Evolutionary conservation across 2,888 invertebrate genomes (phyloP).

Genomic region (Prosapia bicincta): DNA sequence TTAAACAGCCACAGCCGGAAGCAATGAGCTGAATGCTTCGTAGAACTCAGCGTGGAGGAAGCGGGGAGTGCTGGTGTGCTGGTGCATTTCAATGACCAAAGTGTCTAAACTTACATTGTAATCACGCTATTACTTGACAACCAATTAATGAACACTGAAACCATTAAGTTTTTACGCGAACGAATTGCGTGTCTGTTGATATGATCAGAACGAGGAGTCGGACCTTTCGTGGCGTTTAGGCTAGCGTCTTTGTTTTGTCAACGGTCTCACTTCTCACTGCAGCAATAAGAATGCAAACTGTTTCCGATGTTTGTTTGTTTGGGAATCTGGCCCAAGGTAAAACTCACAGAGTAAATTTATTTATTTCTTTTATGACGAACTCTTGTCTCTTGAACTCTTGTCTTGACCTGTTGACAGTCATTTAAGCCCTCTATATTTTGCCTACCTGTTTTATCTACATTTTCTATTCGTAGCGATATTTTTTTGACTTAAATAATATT

Average conservation of each 20-base stretch:
- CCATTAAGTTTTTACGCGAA: not conserved
- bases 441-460: too few relatives aligned
- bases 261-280: not conserved
- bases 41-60: not conserved
- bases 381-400: too few relatives aligned
- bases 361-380: too few relatives aligned
- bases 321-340: too few relatives aligned
- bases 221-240: not conserved
- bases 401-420: too few relatives aligned
- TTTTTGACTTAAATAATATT: too few relatives aligned
- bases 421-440: too few relatives aligned
- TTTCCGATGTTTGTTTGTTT: too few relatives aligned
- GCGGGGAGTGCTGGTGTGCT: not conserved
- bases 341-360: too few relatives aligned
- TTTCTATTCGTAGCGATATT: too few relatives aligned
- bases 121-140: not conserved
- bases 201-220: not conserved
- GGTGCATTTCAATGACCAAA: not conserved
- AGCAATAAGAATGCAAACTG: too few relatives aligned
- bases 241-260: not conserved
- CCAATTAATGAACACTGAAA: not conserved
- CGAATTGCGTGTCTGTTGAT: not conserved
- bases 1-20: not conserved
- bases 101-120: not conserved
- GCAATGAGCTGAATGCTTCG: not conserved